Percentiles rank a stretch among this genome's conserved stretches.
Conservation (phyloP, 2,888 invertebrate species). For the Campoletis raptor region DNA sequence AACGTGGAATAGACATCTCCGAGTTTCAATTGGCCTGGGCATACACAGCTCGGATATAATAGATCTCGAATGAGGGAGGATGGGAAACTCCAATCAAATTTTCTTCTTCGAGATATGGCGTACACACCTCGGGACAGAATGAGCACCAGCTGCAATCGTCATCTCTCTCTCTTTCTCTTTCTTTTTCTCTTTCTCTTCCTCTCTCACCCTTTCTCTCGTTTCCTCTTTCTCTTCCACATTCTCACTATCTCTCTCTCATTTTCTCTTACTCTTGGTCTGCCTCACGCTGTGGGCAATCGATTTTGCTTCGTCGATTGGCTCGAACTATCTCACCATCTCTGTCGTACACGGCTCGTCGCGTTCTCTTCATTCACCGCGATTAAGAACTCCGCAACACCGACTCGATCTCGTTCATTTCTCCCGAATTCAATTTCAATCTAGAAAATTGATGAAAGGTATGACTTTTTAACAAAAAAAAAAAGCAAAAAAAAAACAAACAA, state of each 20-base stretch:
- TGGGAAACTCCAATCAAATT: slow-evolving; percentile 63
- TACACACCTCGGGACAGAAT: slow-evolving; percentile 42
- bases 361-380: slow-evolving; percentile 61
- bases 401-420: slow-evolving; percentile 48
- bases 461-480: not conserved
- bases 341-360: slow-evolving; percentile 44
- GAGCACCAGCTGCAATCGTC: slow-evolving; percentile 66
- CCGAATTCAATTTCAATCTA: slow-evolving; percentile 49
- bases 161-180: slow-evolving; percentile 32
- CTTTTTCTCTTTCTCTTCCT: slow-evolving; percentile 28
- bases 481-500: not conserved
- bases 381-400: slow-evolving; percentile 57
- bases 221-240: not conserved
- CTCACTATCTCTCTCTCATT: slow-evolving; percentile 20
- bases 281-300: slow-evolving; percentile 60
- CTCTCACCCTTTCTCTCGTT: slow-evolving; percentile 8
- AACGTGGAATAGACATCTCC: slow-evolving; percentile 38
- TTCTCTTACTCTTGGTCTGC: slow-evolving; percentile 9
- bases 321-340: slow-evolving; percentile 41
- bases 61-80: slow-evolving; percentile 49
- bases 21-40: slow-evolving; percentile 52
- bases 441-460: slow-evolving; percentile 46
- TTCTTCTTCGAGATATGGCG: slow-evolving; percentile 44
- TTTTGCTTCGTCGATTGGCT: slow-evolving; percentile 62
- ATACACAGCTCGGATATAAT: slow-evolving; percentile 54